Base-by-base conservation (phyloP, 2,797 vertebrate genomes). In the Microtus californicus region DNA sequence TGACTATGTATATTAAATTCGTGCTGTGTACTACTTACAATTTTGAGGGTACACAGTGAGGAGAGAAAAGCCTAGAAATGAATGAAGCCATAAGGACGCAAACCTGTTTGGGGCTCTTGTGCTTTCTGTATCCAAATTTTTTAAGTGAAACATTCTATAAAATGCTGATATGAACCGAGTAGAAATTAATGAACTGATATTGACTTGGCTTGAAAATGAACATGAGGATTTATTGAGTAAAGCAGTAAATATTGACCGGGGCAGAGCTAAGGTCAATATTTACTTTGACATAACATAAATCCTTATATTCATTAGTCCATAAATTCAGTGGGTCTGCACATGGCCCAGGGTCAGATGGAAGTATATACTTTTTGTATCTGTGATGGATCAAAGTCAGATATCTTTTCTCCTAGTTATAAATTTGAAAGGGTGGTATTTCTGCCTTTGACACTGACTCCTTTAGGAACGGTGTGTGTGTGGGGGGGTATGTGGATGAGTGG, bases 151-250 rank as follows among this genome's bases (percentile, higher is more conserved):
- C 93, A 91, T 97, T 98, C 94, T 95, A 97, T 97, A 97, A 98
- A 98, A 97, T 98, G 95, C 97, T 98, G 97, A 98, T 98, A 97
- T 91, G 97, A 98, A 93, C 97, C 91, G 90, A 96, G 96, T 92
- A 97, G 97, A 98, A 98, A 98, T 97, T 97, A 98, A 98, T 98
- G 97, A 98, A 97, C 91, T 97, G 93, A 95, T 97, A 98, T 97
- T 97, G 97, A 96, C 94, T 97, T 69, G 59, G 56, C 90, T 95
- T 80, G 93, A 97, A 98, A 97, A 96, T 94, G 97, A 98, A 97
- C 97, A 98, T 96, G 89, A 95, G 96, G 97, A 97, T 97, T 98
- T 98, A 98, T 97, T 98, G 97, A 98, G 93, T 94, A 95, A 96
- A 97, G 97, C 95, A 95, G 94, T 98, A 98, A 98, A 98, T 98